Conservation (phyloP, 1,140 invertebrate genomes). For the Heliconius melpomene region DNA sequence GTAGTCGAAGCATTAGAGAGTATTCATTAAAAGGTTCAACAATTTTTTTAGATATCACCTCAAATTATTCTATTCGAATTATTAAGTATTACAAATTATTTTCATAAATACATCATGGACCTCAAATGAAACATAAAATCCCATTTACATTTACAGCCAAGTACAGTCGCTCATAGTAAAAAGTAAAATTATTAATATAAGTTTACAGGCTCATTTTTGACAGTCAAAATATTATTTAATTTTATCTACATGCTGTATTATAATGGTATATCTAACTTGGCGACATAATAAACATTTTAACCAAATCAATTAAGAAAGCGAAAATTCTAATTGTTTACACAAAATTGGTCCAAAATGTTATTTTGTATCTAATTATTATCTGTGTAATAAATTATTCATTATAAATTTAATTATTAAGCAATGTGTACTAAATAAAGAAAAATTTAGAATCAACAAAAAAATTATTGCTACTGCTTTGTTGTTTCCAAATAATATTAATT, state of each 20-base stretch:
- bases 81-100: conserved; percentile 1
- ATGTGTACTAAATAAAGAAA: neutral
- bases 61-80: neutral
- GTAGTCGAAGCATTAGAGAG: conserved; percentile 10
- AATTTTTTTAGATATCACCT: neutral
- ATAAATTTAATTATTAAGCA: conserved; percentile 16
- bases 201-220: conserved; percentile 1
- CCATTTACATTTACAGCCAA: neutral
- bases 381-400: conserved; percentile 35
- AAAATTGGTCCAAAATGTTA: conserved; percentile 74
- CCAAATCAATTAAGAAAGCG: conserved; percentile 29
- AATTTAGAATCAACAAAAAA: neutral
- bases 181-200: neutral
- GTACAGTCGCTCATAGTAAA: neutral
- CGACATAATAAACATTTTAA: neutral
- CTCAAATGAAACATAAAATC: neutral
- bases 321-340: conserved; percentile 59
- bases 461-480: neutral
- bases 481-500: conserved; percentile 17
- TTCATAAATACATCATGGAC: conserved; percentile 3
- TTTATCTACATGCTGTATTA: neutral
- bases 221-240: neutral
- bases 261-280: neutral
- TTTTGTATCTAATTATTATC: conserved; percentile 52
- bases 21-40: neutral